Conservation (phyloP, 2,888 invertebrate genomes). For the Gortyna flavago region DNA sequence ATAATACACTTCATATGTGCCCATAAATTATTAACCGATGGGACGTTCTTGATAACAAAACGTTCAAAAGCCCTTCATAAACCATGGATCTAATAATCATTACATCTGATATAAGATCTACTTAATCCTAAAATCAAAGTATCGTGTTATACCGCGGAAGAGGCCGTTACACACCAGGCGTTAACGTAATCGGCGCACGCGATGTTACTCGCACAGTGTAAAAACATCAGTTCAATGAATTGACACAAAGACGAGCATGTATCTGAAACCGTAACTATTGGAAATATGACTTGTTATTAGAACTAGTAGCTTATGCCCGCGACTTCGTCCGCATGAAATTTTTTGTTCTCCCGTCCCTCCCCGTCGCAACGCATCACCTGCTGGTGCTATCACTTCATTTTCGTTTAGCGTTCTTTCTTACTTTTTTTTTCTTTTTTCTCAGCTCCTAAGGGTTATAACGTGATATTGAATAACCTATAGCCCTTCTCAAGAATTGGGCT, state of each 20-base stretch:
- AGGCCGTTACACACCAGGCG: slow-evolving; percentile 48
- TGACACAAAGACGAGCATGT: slow-evolving; percentile 53
- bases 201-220: slow-evolving; percentile 40
- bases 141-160: slow-evolving; percentile 65
- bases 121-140: slow-evolving; percentile 53
- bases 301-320: slow-evolving; percentile 12
- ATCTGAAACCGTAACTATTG: slow-evolving; percentile 35
- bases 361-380: background rate
- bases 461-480: background rate
- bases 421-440: background rate
- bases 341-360: background rate
- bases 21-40: background rate
- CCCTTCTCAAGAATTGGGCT: background rate
- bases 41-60: slow-evolving; percentile 11
- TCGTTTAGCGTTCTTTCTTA: background rate
- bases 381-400: background rate
- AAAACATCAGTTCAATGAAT: slow-evolving; percentile 66
- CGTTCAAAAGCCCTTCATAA: slow-evolving; percentile 32
- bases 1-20: background rate
- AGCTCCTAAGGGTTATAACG: no score
- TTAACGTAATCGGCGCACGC: slow-evolving; percentile 66
- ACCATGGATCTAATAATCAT: slow-evolving; percentile 49
- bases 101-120: slow-evolving; percentile 47
- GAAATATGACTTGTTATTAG: slow-evolving; percentile 60
- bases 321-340: background rate